Evolutionary conservation across 1,140 invertebrate genomes (phyloP), one percentile per base, ranked within the genome.

Genomic region (Brachystomella parvula): DNA sequence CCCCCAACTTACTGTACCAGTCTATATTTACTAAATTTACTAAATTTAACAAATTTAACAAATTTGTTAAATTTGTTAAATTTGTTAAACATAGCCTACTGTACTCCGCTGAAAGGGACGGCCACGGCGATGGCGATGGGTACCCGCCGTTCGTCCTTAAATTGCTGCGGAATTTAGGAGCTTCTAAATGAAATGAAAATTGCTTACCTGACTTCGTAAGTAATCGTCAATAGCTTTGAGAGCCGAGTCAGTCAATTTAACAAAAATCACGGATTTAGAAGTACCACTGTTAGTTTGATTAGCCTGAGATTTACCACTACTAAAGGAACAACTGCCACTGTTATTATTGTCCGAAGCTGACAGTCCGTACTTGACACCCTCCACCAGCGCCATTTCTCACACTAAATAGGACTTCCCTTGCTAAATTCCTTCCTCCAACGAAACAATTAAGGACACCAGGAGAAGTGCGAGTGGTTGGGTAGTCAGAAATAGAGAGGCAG

Each of bases 311-410:
- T 67, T 64, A 24, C 26, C 58, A 61, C 63, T 44, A n/a, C n/a
- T n/a, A n/a, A n/a, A n/a, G 35, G 19, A 3, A 33, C n/a, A 15
- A 2, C 32, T 12, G 49, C 3, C n/a, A 31, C 33, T 87, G 83
- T 87, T 39, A 39, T 39, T 39, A 9, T 19, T 28, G 26, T 35
- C 30, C 12, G 60, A 62, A 78, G 91, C 91, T 82, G 89, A 90
- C 84, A 94, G 89, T 83, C 89, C 89, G 89, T 94, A 94, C 84
- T 92, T 88, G 83, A 88, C 86, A 85, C 90, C 90, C 87, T 91
- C 87, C 83, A 88, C 87, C 83, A 94, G 87, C 84, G 88, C 86
- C 86, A 90, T 90, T 90, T 64, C 62, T 64, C 44, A 21, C 47
- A 56, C 63, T 47, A 65, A 53, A 12, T 53, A 68, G 58, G 49